phyloP scores from a whole-genome alignment of 2,113 vertebrate species.

The rabbit (Oryctolagus cuniculus) region DNA sequence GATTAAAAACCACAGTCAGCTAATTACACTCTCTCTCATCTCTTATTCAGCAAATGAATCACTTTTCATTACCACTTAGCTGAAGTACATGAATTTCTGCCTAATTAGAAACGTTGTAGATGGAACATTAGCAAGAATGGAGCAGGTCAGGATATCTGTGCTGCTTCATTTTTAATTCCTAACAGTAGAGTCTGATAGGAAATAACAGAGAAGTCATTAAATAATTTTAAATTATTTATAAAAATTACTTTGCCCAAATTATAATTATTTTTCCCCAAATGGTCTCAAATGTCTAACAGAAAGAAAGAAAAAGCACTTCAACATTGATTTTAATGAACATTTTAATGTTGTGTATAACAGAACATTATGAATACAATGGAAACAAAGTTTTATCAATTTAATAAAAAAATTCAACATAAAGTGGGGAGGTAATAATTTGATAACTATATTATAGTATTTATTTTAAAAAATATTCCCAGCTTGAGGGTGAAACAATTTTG shows the following conservation, averaged over 20 bases:
- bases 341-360: conserved; percentile 98
- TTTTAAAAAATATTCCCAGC: conserved; percentile 92
- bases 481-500: conserved; percentile 88
- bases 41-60: conserved; percentile 93
- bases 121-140: conserved; percentile 91
- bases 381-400: conserved; percentile 92
- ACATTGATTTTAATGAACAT: conserved; percentile 95
- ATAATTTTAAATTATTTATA: conserved; percentile 94
- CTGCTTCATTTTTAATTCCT: conserved; percentile 92
- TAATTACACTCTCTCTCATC: conserved; percentile 93
- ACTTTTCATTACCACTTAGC: conserved; percentile 93
- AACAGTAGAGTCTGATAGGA: conserved; percentile 88
- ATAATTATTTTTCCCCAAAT: conserved; percentile 91
- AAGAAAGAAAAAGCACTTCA: conserved; percentile 89
- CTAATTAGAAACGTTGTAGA: conserved; percentile 94
- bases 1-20: conserved; percentile 93
- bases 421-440: conserved; percentile 89
- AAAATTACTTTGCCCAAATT: conserved; percentile 93
- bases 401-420: conserved; percentile 91
- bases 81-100: conserved; percentile 93
- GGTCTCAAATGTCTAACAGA: conserved; percentile 89
- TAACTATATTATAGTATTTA: conserved; percentile 94
- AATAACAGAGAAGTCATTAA: conserved; percentile 92
- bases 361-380: conserved; percentile 95
- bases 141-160: conserved; percentile 90